phyloP scores from a whole-genome alignment of 2,888 invertebrate genomes.

The Gymnosoma rotundatum region DNA sequence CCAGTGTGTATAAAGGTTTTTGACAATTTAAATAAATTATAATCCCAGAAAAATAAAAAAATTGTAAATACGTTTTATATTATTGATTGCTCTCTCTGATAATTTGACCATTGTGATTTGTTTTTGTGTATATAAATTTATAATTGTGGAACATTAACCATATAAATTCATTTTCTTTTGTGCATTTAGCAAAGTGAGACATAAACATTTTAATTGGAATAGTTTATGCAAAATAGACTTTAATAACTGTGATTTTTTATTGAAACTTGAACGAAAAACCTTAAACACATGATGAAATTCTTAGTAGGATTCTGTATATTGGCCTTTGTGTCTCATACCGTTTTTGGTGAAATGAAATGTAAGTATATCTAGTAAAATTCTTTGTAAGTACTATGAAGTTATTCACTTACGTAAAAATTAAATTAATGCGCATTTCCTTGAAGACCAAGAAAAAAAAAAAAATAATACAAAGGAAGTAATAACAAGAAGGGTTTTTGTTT shows the following conservation, averaged over 20 bases:
- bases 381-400: background rate
- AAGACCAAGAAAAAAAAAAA: slow-evolving; percentile 19
- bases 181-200: slow-evolving; percentile 75
- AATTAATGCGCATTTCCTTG: slow-evolving; percentile 56
- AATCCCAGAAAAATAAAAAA: slow-evolving; percentile 66
- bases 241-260: slow-evolving; percentile 76
- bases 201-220: slow-evolving; percentile 38
- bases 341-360: slow-evolving; percentile 86
- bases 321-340: slow-evolving; percentile 77
- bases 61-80: slow-evolving; percentile 34
- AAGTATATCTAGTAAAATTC: slow-evolving; percentile 83
- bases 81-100: slow-evolving; percentile 17
- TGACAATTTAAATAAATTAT: slow-evolving; percentile 73
- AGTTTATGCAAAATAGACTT: slow-evolving; percentile 48
- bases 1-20: slow-evolving; percentile 95
- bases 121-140: slow-evolving; percentile 74
- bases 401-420: background rate
- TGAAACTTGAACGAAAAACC: slow-evolving; percentile 47
- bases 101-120: slow-evolving; percentile 45
- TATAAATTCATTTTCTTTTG: slow-evolving; percentile 78
- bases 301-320: slow-evolving; percentile 83
- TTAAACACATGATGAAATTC: slow-evolving; percentile 83
- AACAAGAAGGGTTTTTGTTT: no score
- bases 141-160: slow-evolving; percentile 73
- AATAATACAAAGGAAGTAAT: no score